phyloP scores from a whole-genome alignment of 2,888 invertebrate species.

The Omphaloscelis lunosa region DNA sequence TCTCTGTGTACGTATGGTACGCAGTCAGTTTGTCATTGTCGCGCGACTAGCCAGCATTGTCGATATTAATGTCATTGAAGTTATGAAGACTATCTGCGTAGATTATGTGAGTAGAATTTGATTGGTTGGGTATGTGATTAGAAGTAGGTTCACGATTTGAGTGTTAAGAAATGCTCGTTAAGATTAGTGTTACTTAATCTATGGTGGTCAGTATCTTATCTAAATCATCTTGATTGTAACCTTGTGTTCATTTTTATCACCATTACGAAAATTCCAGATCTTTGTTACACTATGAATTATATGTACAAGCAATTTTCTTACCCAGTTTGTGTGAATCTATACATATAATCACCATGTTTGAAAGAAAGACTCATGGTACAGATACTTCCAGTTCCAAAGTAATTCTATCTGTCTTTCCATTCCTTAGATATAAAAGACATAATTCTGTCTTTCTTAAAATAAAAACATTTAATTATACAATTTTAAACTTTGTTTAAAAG shows the following conservation, averaged over 20 bases:
- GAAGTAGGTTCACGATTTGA: not conserved
- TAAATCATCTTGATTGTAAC: not conserved
- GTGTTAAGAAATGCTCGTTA: not conserved
- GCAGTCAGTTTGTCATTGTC: slow-evolving; percentile 58
- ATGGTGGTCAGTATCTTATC: not conserved
- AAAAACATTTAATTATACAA: no score
- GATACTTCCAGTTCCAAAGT: no score
- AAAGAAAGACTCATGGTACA: not conserved
- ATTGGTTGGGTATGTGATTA: slow-evolving; percentile 11
- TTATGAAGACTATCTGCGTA: slow-evolving; percentile 42
- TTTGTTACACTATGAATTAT: not conserved
- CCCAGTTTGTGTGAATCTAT: no score
- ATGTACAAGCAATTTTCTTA: no score
- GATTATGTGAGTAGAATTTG: not conserved
- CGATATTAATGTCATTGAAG: slow-evolving; percentile 57
- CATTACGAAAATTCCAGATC: no score
- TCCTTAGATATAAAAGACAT: not conserved
- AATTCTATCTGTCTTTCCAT: no score
- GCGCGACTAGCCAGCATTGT: slow-evolving; percentile 52
- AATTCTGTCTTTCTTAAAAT: not conserved
- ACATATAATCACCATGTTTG: rapidly evolving
- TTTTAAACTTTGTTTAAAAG: slow-evolving; percentile 15
- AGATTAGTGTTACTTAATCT: not conserved
- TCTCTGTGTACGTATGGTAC: slow-evolving; percentile 25
- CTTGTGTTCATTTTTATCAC: not conserved